Conservation (phyloP, 2,113 vertebrate genomes). For the Aleadryas rufinucha region DNA sequence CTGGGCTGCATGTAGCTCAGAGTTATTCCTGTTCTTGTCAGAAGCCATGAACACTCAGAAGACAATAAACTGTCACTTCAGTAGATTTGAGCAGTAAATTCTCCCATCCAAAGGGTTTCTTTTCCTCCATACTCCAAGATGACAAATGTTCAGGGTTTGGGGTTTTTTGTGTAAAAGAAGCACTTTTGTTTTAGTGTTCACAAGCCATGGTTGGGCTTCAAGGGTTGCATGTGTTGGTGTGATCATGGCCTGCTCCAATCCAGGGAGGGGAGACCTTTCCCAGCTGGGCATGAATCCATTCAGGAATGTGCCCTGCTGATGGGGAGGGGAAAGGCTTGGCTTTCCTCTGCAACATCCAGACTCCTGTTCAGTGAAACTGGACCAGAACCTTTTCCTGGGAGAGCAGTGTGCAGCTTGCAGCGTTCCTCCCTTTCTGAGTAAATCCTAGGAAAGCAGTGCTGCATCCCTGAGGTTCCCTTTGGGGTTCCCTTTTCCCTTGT, state of each 20-base stretch:
- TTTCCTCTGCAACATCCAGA: neutral
- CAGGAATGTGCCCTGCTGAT: neutral
- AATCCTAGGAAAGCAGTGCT: accelerated
- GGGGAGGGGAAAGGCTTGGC: neutral
- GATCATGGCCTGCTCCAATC: neutral
- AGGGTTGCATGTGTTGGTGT: neutral
- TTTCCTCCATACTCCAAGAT: neutral
- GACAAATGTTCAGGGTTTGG: neutral
- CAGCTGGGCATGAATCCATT: neutral
- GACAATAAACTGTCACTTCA: neutral
- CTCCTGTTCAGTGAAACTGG: neutral
- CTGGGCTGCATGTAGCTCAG: neutral
- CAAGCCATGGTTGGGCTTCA: neutral
- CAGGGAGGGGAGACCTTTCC: neutral
- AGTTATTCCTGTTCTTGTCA: neutral
- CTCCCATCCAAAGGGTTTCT: neutral
- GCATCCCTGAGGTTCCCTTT: neutral
- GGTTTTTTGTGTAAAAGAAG: neutral
- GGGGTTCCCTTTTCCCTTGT: no score
- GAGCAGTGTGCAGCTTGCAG: neutral
- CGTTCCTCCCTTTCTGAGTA: neutral
- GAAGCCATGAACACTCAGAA: neutral
- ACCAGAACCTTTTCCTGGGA: neutral
- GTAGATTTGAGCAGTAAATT: neutral
- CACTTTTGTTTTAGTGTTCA: neutral